These are phyloP conservation scores for Folsomia candida DNA, from an alignment of 2,888 invertebrate species.

Conservation along the genomic window DNA sequence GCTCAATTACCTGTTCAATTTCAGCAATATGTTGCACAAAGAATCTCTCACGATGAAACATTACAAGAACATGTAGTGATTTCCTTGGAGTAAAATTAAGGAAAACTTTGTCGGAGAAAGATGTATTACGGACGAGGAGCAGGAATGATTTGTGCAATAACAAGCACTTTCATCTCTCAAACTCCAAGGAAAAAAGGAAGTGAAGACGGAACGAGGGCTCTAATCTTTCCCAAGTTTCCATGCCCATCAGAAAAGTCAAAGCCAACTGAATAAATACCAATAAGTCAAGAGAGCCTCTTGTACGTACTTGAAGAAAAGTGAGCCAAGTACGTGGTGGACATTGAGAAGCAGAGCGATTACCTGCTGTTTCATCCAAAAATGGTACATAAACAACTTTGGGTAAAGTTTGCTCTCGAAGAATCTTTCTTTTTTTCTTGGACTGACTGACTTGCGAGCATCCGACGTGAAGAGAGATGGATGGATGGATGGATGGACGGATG, in stretches of 20 bases:
- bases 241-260: neutral
- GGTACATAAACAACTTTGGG: no score
- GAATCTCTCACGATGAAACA: neutral
- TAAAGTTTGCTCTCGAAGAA: no score
- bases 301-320: no score
- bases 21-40: neutral
- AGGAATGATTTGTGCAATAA: neutral
- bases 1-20: neutral
- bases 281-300: no score
- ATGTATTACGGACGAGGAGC: neutral
- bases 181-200: no score
- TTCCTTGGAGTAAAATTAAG: neutral
- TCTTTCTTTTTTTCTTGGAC: no score
- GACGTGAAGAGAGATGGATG: neutral
- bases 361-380: no score
- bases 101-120: neutral
- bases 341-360: no score
- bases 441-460: neutral
- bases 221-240: neutral
- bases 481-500: no score
- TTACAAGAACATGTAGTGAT: neutral
- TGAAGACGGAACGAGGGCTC: neutral
- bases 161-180: neutral
- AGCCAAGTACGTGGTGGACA: no score
- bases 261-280: no score